Percentiles rank a stretch among this genome's conserved stretches.
Evolutionary conservation across 92 coral and sea anemone genomes (phyloP).

Genomic region (Scolanthus callimorphus): DNA sequence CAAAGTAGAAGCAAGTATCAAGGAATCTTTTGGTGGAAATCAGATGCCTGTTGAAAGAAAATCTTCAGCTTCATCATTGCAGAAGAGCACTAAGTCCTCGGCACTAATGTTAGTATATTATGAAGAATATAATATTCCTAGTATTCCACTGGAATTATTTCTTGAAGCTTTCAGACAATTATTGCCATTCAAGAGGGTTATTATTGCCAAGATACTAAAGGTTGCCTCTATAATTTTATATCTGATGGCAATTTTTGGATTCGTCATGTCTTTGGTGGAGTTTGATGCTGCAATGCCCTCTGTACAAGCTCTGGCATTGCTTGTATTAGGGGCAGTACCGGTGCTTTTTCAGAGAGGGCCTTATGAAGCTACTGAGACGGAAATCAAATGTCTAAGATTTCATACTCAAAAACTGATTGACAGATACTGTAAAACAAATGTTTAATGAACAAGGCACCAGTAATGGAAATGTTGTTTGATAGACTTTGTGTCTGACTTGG

Average conservation of each 20-base stretch:
- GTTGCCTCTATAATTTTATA: constrained; percentile 57
- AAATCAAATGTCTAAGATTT: constrained; percentile 39
- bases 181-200: constrained; percentile 76
- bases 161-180: constrained; percentile 43
- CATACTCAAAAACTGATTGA: constrained; percentile 55
- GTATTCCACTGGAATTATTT: constrained; percentile 72
- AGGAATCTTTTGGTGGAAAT: constrained; percentile 63
- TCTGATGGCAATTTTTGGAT: constrained; percentile 69
- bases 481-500: too few relatives aligned
- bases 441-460: too few relatives aligned
- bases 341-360: constrained; percentile 29
- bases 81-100: constrained; percentile 25
- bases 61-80: constrained; percentile 37
- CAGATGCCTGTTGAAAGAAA: constrained; percentile 24
- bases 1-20: constrained; percentile 63
- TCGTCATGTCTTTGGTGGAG: constrained; percentile 75
- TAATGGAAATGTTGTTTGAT: not conserved
- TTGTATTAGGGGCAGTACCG: constrained; percentile 68
- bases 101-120: constrained; percentile 35
- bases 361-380: constrained; percentile 25
- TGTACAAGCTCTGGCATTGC: constrained; percentile 70
- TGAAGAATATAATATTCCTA: constrained; percentile 64
- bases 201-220: constrained; percentile 61
- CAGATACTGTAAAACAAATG: constrained; percentile 48
- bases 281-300: constrained; percentile 52